Conservation (phyloP, 2,113 vertebrate genomes). For the Coracopsis vasa region DNA sequence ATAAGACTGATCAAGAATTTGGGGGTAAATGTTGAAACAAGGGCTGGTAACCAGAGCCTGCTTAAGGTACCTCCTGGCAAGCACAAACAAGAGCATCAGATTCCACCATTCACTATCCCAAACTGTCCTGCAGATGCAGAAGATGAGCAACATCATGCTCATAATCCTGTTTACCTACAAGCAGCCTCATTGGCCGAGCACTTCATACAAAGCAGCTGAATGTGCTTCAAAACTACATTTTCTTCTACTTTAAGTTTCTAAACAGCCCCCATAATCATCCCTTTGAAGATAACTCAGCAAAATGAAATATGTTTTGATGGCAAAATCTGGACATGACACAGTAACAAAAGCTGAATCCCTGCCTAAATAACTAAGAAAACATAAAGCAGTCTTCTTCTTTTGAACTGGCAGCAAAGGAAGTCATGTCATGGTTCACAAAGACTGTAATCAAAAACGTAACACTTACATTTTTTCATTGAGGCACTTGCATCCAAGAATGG, state of each 20-base stretch:
- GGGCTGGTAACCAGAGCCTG: background rate
- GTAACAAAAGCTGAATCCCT: background rate
- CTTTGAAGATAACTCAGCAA: background rate
- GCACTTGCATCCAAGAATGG: constrained; percentile 87
- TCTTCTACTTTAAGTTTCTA: background rate
- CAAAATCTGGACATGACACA: background rate
- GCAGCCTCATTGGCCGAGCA: background rate
- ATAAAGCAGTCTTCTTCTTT: background rate
- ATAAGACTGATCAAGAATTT: background rate
- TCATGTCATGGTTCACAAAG: background rate
- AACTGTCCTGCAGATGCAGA: background rate
- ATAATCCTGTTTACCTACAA: background rate
- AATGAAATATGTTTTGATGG: background rate
- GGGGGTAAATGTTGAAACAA: background rate
- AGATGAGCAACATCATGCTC: background rate
- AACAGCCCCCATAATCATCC: background rate
- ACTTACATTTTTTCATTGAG: constrained; percentile 90
- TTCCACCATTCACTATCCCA: background rate
- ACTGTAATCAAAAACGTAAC: background rate
- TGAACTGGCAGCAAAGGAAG: background rate
- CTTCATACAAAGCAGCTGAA: background rate
- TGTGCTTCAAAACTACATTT: background rate
- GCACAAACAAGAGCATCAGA: background rate
- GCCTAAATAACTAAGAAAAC: background rate
- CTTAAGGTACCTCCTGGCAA: background rate